Conservation (phyloP, 2,113 vertebrate genomes). For the Pseudorectes ferrugineus region DNA sequence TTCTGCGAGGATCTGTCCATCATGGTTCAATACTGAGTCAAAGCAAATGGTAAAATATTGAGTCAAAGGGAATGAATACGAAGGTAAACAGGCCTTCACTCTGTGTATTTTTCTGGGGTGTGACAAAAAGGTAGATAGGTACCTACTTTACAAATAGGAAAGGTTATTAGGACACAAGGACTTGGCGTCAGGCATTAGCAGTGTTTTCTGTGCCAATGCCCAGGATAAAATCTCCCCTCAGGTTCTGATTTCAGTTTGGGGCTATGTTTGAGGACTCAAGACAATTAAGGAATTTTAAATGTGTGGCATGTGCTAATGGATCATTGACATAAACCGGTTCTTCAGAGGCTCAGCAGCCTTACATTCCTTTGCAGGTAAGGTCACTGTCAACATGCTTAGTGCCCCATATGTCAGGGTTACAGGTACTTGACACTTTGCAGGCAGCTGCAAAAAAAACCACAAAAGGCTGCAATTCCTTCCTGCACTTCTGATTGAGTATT, state of each 20-base stretch:
- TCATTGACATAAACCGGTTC: slow-evolving; percentile 21
- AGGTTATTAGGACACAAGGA: slow-evolving; percentile 5
- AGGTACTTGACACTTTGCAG: not conserved
- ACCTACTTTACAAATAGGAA: slow-evolving; percentile 7
- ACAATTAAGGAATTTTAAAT: slow-evolving; percentile 23
- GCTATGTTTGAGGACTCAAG: not conserved
- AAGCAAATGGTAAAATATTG: not conserved
- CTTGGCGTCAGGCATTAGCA: slow-evolving; percentile 5
- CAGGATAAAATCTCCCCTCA: not conserved
- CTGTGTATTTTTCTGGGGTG: slow-evolving; percentile 5
- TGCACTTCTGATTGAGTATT: not conserved
- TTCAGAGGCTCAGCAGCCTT: not conserved
- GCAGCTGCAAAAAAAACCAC: not conserved
- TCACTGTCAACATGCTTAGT: slow-evolving; percentile 9
- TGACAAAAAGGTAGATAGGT: slow-evolving; percentile 27
- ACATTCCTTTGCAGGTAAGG: slow-evolving; percentile 38
- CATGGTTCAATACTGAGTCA: not conserved
- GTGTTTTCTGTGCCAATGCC: not conserved
- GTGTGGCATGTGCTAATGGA: slow-evolving; percentile 21
- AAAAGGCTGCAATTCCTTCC: not conserved
- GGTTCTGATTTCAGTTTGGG: not conserved
- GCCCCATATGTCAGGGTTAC: not conserved
- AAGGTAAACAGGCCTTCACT: slow-evolving; percentile 29
- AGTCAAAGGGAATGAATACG: not conserved
- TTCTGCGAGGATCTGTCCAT: not conserved